Conservation (phyloP, 2,888 invertebrate species). For the Yponomeuta malinellus region DNA sequence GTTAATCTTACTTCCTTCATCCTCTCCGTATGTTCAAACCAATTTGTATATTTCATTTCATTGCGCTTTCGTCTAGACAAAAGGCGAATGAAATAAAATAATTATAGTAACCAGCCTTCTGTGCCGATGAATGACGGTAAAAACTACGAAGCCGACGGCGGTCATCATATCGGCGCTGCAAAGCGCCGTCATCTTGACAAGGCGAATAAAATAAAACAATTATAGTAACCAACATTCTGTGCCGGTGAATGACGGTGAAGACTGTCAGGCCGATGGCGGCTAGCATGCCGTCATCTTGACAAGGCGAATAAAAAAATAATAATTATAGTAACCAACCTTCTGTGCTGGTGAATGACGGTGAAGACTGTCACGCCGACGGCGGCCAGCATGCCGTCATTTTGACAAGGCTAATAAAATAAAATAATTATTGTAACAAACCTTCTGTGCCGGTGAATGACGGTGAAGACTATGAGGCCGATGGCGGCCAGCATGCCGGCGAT, state of each 20-base stretch:
- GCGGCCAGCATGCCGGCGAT: conserved; percentile 92
- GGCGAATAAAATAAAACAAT: conserved; percentile 68
- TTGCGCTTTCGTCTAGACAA: too few relatives aligned
- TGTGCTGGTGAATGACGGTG: conserved; percentile 92
- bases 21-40: too few relatives aligned
- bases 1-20: too few relatives aligned
- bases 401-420: conserved; percentile 68
- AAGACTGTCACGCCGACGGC: conserved; percentile 92
- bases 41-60: too few relatives aligned
- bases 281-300: conserved; percentile 79
- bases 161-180: conserved; percentile 74
- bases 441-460: conserved; percentile 92
- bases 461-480: conserved; percentile 91
- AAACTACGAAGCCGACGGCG: conserved; percentile 79
- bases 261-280: conserved; percentile 89
- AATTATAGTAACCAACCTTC: conserved; percentile 80
- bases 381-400: conserved; percentile 81
- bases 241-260: conserved; percentile 94
- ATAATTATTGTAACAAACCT: conserved; percentile 76
- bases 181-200: conserved; percentile 81
- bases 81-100: too few relatives aligned
- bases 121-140: conserved; percentile 94
- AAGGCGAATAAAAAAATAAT: conserved; percentile 68
- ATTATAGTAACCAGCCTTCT: conserved; percentile 92
- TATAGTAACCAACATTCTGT: conserved; percentile 83